These are phyloP conservation scores for Trachurus trachurus DNA, from an alignment of 2,797 vertebrate species.

Conservation along the genomic window DNA sequence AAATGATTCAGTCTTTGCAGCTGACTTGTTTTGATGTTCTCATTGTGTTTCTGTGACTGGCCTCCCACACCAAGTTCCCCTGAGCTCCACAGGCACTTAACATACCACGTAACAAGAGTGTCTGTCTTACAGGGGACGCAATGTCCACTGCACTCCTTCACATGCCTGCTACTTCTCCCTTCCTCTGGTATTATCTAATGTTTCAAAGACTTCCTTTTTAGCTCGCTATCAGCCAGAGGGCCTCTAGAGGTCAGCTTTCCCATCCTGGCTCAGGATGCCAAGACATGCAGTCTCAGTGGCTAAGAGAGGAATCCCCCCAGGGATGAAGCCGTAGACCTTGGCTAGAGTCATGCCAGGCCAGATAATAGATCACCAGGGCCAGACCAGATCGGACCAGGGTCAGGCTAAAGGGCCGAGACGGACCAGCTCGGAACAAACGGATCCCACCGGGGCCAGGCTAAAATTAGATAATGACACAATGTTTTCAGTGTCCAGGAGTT, in stretches of 20 bases:
- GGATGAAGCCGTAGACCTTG: slow-evolving; percentile 64
- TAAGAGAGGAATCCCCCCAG: slow-evolving; percentile 72
- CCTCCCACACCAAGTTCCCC: slow-evolving; percentile 39
- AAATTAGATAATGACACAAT: slow-evolving; percentile 42
- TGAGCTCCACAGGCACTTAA: slow-evolving; percentile 62
- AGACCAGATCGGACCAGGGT: slow-evolving; percentile 46
- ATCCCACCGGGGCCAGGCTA: slow-evolving; percentile 32
- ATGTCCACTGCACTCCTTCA: slow-evolving; percentile 67
- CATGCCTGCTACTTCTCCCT: slow-evolving; percentile 71
- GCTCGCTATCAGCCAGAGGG: slow-evolving; percentile 83
- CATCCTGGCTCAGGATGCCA: slow-evolving; percentile 77
- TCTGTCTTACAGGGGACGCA: slow-evolving; percentile 62
- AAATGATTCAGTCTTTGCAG: slow-evolving; percentile 17
- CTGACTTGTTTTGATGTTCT: slow-evolving; percentile 45
- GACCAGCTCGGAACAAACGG: slow-evolving; percentile 19
- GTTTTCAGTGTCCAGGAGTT: slow-evolving; percentile 41
- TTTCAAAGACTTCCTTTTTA: slow-evolving; percentile 88
- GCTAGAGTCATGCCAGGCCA: slow-evolving; percentile 67
- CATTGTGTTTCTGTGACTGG: slow-evolving; percentile 22
- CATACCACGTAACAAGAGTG: slow-evolving; percentile 69
- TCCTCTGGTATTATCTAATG: slow-evolving; percentile 83
- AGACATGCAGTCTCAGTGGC: slow-evolving; percentile 78
- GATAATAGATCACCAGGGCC: slow-evolving; percentile 63
- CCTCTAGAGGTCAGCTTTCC: slow-evolving; percentile 82
- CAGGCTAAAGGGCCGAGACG: slow-evolving; percentile 25